Base-by-base conservation (phyloP, 2,888 invertebrate species). In the Drosophila melanosoma region DNA sequence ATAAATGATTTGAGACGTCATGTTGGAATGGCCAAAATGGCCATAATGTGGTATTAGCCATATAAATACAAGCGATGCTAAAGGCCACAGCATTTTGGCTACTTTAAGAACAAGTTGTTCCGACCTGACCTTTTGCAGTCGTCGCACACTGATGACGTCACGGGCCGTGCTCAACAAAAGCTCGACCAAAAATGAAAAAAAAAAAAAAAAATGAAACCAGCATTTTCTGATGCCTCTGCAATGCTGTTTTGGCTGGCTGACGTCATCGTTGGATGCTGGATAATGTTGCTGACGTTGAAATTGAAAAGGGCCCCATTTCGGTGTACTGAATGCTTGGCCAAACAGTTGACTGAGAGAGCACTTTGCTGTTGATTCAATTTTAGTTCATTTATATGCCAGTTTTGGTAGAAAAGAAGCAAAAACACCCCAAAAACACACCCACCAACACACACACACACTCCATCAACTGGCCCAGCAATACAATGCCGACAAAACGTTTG, bases 81-180 rank as follows among this genome's bases (percentile, higher is more conserved):
- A 75, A 79, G 79, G 77, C 77, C 79, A 67, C 29, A 53, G 60
- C 66, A 71, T 71, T 71, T 71, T 57, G 70, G 49, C 36, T 57
- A 17, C 60, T 48, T 49, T 54, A 40, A 57, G 68, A 64, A 38
- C 40, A 51, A 38, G 42, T 35, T 48, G n/a, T 48, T 57, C 15
- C 51, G 58, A 52, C 64, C 33, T 79, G 88, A 87, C 83, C 88
- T 87, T 87, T 85, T 85, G 10, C 51, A 36, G 52, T 77, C 86
- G 83, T 83, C 86, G 83, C 69, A 85, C 69, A 48, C 42, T 36
- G 69, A 69, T 88, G 83, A 85, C 88, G 85, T 87, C 84, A 85
- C 72, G 66, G 54, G 42, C 33, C 45, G 26, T 26, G 72, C 75
- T 78, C 26, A 80, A 82, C 66, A 82, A 49, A 69, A 48, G 29